Conservation (phyloP, 2,113 vertebrate genomes). For the Nannospalax galili region DNA sequence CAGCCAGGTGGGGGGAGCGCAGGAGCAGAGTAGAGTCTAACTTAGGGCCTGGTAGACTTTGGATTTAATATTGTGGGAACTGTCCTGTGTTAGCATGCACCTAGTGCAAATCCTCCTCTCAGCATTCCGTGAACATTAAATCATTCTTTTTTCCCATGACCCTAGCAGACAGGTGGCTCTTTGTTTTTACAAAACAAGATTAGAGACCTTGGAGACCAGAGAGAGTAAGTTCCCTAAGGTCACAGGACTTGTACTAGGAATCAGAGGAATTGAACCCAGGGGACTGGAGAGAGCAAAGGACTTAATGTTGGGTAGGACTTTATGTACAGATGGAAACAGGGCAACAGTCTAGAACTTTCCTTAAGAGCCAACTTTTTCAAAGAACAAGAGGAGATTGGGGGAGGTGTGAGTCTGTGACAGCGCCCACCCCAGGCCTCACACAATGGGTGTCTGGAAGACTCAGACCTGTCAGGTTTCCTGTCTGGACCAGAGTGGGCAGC, state of each 20-base stretch:
- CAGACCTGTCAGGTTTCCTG: constrained; percentile 74
- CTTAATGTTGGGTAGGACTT: background rate
- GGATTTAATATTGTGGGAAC: background rate
- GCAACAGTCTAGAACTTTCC: background rate
- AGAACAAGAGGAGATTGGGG: background rate
- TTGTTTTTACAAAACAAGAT: background rate
- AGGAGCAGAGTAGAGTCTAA: background rate
- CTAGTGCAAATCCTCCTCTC: background rate
- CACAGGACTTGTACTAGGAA: background rate
- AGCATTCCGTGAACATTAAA: background rate
- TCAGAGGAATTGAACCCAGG: background rate
- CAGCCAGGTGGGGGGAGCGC: background rate
- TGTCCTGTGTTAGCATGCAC: background rate
- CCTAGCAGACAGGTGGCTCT: background rate
- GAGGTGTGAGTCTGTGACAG: background rate
- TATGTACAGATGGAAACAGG: background rate
- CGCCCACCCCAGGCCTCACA: constrained; percentile 2
- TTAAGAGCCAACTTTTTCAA: constrained; percentile 2
- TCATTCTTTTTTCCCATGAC: background rate
- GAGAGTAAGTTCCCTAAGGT: background rate
- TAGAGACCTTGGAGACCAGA: background rate
- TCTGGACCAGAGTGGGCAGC: constrained; percentile 25
- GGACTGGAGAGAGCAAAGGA: background rate
- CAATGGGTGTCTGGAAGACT: constrained; percentile 69
- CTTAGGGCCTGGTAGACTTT: background rate